Conservation (phyloP, 30 jellyfish, hydroid and myxozoan genomes). For the Turritopsis rubra region DNA sequence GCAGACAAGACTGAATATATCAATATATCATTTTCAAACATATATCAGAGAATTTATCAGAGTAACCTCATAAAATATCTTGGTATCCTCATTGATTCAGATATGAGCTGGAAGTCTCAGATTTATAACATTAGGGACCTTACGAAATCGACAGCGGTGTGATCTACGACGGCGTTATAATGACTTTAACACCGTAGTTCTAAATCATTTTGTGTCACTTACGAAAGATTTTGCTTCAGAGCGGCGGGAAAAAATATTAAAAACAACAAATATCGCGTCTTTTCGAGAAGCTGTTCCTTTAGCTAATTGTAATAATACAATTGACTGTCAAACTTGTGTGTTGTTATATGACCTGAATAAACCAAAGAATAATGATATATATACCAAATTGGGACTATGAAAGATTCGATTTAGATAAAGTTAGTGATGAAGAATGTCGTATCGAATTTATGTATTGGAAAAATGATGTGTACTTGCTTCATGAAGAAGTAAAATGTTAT, state of each 20-base stretch:
- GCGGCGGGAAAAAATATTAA: conserved; percentile 16
- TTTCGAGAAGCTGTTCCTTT: not conserved
- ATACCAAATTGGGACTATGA: conserved; percentile 44
- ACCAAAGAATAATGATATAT: conserved; percentile 16
- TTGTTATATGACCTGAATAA: conserved; percentile 26
- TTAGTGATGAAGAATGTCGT: conserved; percentile 41
- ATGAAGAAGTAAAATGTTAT: conserved; percentile 38
- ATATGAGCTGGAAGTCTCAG: too few relatives aligned
- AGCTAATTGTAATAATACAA: not conserved
- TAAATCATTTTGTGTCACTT: not conserved
- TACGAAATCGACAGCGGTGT: not conserved
- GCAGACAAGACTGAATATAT: too few relatives aligned
- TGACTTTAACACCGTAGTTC: not conserved
- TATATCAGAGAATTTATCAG: too few relatives aligned
- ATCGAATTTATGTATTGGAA: conserved; percentile 32
- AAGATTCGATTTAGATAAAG: conserved; percentile 23
- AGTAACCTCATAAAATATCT: too few relatives aligned
- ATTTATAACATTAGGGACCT: not conserved
- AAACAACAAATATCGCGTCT: not conserved
- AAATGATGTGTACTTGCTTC: conserved; percentile 34
- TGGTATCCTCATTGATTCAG: too few relatives aligned
- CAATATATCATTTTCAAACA: too few relatives aligned
- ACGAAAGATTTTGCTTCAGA: not conserved
- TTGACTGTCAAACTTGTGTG: conserved; percentile 27
- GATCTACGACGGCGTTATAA: not conserved